Evolutionary conservation across 2,888 invertebrate genomes (phyloP).

Genomic region (Drosophila setosimentum): DNA sequence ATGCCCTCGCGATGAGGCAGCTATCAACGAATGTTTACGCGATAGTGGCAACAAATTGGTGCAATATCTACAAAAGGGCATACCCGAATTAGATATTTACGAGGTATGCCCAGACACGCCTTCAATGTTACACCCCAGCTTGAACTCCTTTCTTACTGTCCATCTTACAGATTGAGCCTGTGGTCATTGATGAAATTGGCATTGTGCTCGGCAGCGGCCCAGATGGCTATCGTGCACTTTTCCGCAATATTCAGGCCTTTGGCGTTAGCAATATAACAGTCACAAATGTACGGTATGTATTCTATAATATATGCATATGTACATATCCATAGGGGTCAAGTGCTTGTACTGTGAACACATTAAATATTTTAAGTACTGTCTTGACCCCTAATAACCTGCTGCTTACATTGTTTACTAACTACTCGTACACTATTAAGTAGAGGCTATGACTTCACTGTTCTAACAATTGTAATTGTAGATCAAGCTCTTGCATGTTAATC

Average conservation of each 20-base stretch:
- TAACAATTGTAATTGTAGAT: too few relatives aligned
- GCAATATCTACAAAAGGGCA: slow-evolving; percentile 90
- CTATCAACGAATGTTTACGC: slow-evolving; percentile 90
- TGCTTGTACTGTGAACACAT: slow-evolving; percentile 30
- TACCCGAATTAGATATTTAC: slow-evolving; percentile 90
- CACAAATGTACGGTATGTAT: slow-evolving; percentile 90
- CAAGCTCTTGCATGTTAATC: not conserved
- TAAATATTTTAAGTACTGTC: slow-evolving; percentile 1
- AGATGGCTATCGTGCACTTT: slow-evolving; percentile 92
- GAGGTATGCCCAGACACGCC: slow-evolving; percentile 85
- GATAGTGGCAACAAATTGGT: slow-evolving; percentile 91
- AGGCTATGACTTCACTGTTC: not conserved
- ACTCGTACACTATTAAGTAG: not conserved
- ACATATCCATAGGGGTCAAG: slow-evolving; percentile 18
- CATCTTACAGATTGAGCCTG: slow-evolving; percentile 89
- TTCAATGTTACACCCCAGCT: not conserved
- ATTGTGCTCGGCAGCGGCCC: slow-evolving; percentile 92
- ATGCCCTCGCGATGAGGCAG: slow-evolving; percentile 89
- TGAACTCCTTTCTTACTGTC: too few relatives aligned
- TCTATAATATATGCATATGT: not conserved
- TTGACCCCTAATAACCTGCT: slow-evolving; percentile 11
- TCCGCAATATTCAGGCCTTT: slow-evolving; percentile 91
- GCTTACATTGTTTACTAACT: not conserved
- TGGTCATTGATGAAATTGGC: slow-evolving; percentile 93
- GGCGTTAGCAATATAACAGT: slow-evolving; percentile 93